Percentiles rank a stretch among this genome's conserved stretches.
Evolutionary conservation across 2,888 invertebrate species (phyloP).

Genomic region (Athripsodes cinereus): DNA sequence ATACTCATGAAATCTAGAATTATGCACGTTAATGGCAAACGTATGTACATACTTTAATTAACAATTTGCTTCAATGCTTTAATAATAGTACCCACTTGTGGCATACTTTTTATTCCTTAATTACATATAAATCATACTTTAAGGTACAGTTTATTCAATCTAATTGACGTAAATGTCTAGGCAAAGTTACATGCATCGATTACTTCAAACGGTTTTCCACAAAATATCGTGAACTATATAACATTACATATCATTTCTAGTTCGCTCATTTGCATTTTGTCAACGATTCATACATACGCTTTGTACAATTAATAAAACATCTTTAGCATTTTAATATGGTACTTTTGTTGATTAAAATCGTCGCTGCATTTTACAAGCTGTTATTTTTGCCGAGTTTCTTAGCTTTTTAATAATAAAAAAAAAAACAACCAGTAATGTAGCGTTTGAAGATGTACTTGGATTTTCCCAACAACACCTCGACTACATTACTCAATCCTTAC

Average conservation of each 20-base stretch:
- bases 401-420: not conserved
- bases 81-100: no score
- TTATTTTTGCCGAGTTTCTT: not conserved
- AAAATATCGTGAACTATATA: not conserved
- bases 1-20: no score
- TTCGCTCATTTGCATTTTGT: not conserved
- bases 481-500: not conserved
- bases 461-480: not conserved
- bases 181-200: slow-evolving; percentile 3
- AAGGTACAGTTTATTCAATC: no score
- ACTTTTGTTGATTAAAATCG: not conserved
- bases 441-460: not conserved
- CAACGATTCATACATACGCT: not conserved
- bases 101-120: no score
- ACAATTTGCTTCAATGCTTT: no score
- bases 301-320: not conserved
- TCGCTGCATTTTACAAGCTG: not conserved
- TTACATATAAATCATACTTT: no score
- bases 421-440: slow-evolving; percentile 1
- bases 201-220: not conserved
- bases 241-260: not conserved
- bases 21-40: no score
- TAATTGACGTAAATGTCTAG: no score
- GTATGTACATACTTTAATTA: no score
- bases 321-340: not conserved